Base-by-base conservation (phyloP, 2,888 invertebrate genomes). In the Scaptomyza flava region DNA sequence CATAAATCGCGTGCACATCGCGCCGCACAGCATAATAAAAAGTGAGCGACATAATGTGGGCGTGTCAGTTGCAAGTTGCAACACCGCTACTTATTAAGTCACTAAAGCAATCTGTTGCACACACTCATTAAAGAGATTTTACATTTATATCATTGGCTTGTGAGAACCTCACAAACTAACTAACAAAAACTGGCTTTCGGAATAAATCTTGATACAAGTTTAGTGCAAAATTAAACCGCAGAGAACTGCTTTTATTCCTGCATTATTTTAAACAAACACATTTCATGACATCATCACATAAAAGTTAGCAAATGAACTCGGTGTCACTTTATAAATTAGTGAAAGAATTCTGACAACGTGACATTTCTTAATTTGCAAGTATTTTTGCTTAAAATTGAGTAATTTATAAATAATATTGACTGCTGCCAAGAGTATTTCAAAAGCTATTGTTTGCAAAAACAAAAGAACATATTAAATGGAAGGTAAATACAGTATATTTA, bases 1-100 rank as follows among this genome's bases (percentile, higher is more conserved):
- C 34, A 53, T 41, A 62, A 54, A 73, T 80, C 58, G 62, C 73
- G 65, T 66, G 78, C 53, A 54, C 59, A 23, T 23, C 2, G 1
- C 23, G 23, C 23, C 23, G 23, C 23, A 42, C 56, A 41, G 36
- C 34, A 48, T 45, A 31, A 50, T 48, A 36, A 12, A 12, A 30
- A 20, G 27, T 23, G 51, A 41, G 46, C 34, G 48, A n/a, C 31
- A 34, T 20, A n/a, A 11, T 46, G 34, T 50, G 62, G 52, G 68
- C 57, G 72, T 68, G 61, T n/a, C 68, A 43, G 58, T 46, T 62
- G 62, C 62, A 52, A 43, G 58, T 46, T 62, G 62, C 62, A 52
- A 42, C 57, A 71, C 6, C 11, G 31, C 33, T 33, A 34, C 42
- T 27, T 34, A 12, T 61, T 56, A 54, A 58, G 54, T 61, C 58